A percentile compares a stretch with the other conserved stretches of the same genome.
These are phyloP conservation scores for Aproaerema taeniolella DNA, from an alignment of 2,888 invertebrate genomes.

Conservation along the genomic window DNA sequence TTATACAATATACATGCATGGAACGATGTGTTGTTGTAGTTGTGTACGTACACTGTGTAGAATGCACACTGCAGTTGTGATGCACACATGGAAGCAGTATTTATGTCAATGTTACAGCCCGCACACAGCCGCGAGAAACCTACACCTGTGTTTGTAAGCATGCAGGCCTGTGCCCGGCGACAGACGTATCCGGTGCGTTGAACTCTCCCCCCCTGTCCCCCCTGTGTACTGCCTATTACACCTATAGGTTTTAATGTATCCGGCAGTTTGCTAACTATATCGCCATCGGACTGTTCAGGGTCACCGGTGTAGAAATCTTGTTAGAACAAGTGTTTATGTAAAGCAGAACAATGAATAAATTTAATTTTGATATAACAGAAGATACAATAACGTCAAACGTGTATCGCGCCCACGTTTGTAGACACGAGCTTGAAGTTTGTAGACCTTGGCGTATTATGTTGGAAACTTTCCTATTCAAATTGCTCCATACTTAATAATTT, in stretches of 20 bases:
- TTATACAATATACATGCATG: slow-evolving; percentile 22
- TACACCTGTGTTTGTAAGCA: slow-evolving; percentile 56
- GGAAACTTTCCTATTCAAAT: no score
- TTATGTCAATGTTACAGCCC: slow-evolving; percentile 71
- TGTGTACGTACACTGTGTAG: slow-evolving; percentile 13
- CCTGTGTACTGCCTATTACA: slow-evolving; percentile 31
- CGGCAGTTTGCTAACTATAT: slow-evolving; percentile 41
- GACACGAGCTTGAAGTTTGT: no score
- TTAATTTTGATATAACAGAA: slow-evolving; percentile 7
- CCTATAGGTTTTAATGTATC: slow-evolving; percentile 33
- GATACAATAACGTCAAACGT: background rate
- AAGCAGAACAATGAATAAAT: slow-evolving; percentile 9
- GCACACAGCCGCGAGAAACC: slow-evolving; percentile 37
- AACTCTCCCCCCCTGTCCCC: slow-evolving; percentile 49
- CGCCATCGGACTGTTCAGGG: slow-evolving; percentile 42
- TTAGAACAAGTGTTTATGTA: slow-evolving; percentile 12
- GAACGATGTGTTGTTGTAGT: no score
- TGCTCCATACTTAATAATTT: no score
- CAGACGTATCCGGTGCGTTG: slow-evolving; percentile 74
- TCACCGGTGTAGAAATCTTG: slow-evolving; percentile 36
- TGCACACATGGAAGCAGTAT: slow-evolving; percentile 47
- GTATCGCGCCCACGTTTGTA: no score
- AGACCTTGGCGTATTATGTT: no score
- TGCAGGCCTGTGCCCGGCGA: slow-evolving; percentile 50
- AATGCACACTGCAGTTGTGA: slow-evolving; percentile 13